phyloP scores from a whole-genome alignment of 2,888 invertebrate species.

The Spatulosminthurus flaviceps region DNA sequence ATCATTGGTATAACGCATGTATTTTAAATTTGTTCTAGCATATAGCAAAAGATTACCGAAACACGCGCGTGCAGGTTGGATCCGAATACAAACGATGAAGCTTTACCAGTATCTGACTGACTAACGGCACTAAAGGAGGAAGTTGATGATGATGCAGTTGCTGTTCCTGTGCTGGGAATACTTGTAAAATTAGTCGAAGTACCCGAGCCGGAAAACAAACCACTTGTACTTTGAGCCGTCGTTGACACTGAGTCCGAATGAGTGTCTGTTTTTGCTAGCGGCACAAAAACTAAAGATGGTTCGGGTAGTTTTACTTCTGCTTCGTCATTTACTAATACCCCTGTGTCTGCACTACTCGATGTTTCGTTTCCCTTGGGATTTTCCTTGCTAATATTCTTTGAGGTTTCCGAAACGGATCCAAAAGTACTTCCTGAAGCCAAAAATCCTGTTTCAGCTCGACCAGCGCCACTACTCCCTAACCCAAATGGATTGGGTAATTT shows the following conservation, averaged over 20 bases:
- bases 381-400: not conserved
- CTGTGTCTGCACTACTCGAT: not conserved
- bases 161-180: not conserved
- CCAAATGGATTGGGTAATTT: constrained; percentile 39
- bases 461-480: not conserved
- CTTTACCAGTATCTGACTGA: not conserved
- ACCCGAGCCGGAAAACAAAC: not conserved
- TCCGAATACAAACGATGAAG: constrained; percentile 52
- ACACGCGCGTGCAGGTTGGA: constrained; percentile 50
- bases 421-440: not conserved
- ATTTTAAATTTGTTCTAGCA: too few relatives aligned
- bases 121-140: constrained; percentile 4
- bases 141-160: not conserved
- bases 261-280: constrained; percentile 36
- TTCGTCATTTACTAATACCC: constrained; percentile 4
- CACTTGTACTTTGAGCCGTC: not conserved
- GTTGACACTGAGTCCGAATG: constrained; percentile 31
- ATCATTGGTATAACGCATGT: too few relatives aligned
- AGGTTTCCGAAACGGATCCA: not conserved
- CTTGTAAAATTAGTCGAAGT: constrained; percentile 25
- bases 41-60: constrained; percentile 36
- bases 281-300: constrained; percentile 32
- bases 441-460: constrained; percentile 13
- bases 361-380: not conserved
- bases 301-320: not conserved